Evolutionary conservation across 2,797 vertebrate species (phyloP).

Genomic region (Helicolenus hilgendorfi): DNA sequence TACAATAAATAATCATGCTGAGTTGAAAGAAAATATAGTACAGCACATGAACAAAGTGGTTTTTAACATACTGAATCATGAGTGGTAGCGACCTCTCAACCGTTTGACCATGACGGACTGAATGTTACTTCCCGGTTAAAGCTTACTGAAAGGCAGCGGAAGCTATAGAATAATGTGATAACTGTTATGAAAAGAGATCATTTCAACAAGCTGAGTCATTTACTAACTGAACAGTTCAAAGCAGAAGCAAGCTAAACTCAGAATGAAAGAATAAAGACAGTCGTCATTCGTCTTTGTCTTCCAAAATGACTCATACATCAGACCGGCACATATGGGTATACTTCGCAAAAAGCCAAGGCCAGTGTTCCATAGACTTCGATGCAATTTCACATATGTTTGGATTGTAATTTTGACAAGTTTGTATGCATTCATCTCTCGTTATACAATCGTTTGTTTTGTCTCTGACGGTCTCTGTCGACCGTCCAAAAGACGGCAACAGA

Average conservation of each 20-base stretch:
- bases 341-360: no score
- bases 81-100: neutral
- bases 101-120: neutral
- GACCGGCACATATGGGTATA: no score
- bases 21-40: neutral
- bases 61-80: neutral
- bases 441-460: no score
- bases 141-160: neutral
- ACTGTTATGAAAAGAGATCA: neutral
- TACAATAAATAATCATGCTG: neutral
- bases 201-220: neutral
- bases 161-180: neutral
- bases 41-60: neutral
- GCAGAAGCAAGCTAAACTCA: neutral
- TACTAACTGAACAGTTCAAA: neutral
- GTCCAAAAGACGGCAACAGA: no score
- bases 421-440: no score
- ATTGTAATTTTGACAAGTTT: no score
- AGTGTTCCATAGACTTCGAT: no score
- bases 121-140: neutral
- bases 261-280: neutral
- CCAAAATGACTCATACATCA: no score
- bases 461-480: no score
- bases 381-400: no score
- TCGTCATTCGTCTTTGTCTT: neutral